Conservation (phyloP, 2,113 vertebrate species). For the Campylorhamphus procurvoides region DNA sequence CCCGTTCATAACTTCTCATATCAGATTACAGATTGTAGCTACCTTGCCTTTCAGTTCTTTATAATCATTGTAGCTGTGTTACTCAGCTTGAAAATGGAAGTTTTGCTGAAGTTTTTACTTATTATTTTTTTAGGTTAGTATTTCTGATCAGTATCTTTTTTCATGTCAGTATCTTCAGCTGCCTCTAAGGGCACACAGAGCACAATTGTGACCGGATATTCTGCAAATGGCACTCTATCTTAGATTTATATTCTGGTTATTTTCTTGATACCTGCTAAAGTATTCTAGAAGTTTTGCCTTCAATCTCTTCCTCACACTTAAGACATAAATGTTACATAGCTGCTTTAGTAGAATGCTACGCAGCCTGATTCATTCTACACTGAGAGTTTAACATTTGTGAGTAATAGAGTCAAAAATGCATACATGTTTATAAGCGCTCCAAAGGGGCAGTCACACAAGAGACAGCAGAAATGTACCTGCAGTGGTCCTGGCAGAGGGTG, state of each 20-base stretch:
- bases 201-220: not conserved
- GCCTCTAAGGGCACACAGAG: not conserved
- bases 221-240: not conserved
- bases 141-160: not conserved
- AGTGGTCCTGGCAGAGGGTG: accelerated
- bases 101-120: not conserved
- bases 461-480: not conserved
- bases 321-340: not conserved
- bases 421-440: not conserved
- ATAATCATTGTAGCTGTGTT: not conserved
- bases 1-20: not conserved
- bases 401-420: not conserved
- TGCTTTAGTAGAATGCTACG: not conserved
- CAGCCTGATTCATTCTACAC: not conserved
- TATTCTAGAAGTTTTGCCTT: not conserved
- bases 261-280: not conserved
- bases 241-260: not conserved
- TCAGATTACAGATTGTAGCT: not conserved
- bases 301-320: not conserved
- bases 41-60: not conserved
- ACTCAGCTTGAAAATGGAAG: not conserved
- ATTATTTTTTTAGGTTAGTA: not conserved
- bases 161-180: not conserved
- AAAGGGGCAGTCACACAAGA: not conserved
- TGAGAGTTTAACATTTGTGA: not conserved